Evolutionary conservation across 2,113 vertebrate genomes (phyloP), one percentile per base, ranked within the genome.

Genomic region (Solea senegalensis): DNA sequence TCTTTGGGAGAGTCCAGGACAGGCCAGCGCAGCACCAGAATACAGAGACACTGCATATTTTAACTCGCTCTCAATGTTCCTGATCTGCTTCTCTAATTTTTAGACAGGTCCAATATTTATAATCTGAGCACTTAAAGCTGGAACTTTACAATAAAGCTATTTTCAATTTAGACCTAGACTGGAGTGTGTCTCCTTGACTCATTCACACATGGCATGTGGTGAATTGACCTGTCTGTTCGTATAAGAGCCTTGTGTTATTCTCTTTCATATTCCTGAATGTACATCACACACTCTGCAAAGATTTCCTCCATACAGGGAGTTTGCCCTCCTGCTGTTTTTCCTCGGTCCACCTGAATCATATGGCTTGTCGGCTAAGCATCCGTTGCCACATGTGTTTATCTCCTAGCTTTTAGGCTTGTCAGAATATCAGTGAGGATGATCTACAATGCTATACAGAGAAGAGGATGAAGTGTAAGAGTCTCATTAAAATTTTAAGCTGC

Each of bases 401-500:
- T 78, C 55, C 49, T 39, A 82, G 72, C 71, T 88, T 73, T 77
- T 57, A 79, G 76, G 75, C 74, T 73, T 86, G 82, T 76, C 79
- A 82, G 84, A 68, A 77, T 82, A 91, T 89, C 86, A 73, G 72
- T 34, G 58, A 82, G 79, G 54, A 80, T 63, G 79, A 88, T 88
- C 81, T 87, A 72, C 74, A 75, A 61, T 45, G 72, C 86, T 78
- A 65, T 76, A 86, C 82, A 87, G 72, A 61, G 81, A 88, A 74
- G 54, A 86, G 85, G 86, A 90, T 90, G 88, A 91, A 90, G 85
- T 90, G 88, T 88, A 90, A 92, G 92, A 90, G 88, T 90, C 89
- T 92, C 90, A 92, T 94, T 91, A 91, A 88, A 90, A 88, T 90
- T 89, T 93, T 92, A 93, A 92, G 91, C 87, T 86, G 85, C 88